Conservation (phyloP, 2,797 vertebrate genomes). For the Ambastaia sidthimunki region DNA sequence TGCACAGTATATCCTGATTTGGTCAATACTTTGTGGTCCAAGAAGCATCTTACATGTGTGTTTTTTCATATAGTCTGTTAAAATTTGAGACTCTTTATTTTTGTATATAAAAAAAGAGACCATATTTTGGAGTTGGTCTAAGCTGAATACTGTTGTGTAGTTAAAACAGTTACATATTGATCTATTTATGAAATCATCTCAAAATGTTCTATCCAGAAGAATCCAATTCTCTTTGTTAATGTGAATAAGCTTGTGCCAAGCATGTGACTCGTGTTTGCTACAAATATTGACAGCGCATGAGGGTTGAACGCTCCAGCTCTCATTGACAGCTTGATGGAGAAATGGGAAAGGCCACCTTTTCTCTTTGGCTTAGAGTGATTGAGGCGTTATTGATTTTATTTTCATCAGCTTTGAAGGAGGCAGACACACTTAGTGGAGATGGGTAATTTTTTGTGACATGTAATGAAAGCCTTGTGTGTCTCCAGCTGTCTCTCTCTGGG, state of each 20-base stretch:
- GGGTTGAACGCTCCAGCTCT: constrained; percentile 12
- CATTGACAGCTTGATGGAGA: constrained; percentile 56
- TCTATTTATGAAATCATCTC: constrained; percentile 16
- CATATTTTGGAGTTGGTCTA: not conserved
- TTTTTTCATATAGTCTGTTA: not conserved
- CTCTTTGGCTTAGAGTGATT: constrained; percentile 67
- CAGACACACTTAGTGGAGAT: constrained; percentile 68
- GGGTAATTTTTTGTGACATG: constrained; percentile 73
- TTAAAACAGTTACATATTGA: constrained; percentile 2
- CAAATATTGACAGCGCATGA: constrained; percentile 36
- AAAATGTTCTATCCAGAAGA: constrained; percentile 9
- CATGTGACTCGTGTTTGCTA: constrained; percentile 9
- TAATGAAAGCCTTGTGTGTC: constrained; percentile 51
- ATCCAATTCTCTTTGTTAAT: constrained; percentile 7
- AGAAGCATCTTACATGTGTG: not conserved
- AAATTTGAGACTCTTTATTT: not conserved
- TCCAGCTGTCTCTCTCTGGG: constrained; percentile 4
- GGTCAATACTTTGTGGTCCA: constrained; percentile 44
- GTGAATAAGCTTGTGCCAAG: not conserved
- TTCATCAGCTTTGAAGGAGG: constrained; percentile 71
- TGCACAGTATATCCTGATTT: constrained; percentile 40
- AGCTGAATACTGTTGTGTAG: not conserved
- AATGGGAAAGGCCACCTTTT: constrained; percentile 57
- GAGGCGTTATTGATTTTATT: constrained; percentile 76
- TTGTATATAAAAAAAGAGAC: not conserved